Conservation (phyloP, 2,797 vertebrate genomes). For the Allobates femoralis region DNA sequence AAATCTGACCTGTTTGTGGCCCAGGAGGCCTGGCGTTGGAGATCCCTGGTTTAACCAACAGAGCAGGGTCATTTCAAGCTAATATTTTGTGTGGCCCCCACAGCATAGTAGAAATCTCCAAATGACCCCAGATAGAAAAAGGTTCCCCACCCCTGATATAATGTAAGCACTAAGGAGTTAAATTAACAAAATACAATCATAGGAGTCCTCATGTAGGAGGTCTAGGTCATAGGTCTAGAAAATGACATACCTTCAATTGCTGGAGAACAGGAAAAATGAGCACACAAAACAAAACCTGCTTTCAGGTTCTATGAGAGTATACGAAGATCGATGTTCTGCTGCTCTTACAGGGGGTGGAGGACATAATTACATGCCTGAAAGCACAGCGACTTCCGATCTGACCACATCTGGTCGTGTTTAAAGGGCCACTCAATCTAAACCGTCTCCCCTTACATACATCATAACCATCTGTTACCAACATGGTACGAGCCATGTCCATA, state of each 20-base stretch:
- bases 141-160: too few relatives aligned
- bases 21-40: too few relatives aligned
- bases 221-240: too few relatives aligned
- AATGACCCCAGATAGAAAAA: too few relatives aligned
- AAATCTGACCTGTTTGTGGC: too few relatives aligned
- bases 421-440: constrained; percentile 21
- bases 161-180: neutral
- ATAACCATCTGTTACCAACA: neutral
- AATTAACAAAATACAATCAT: constrained; percentile 16
- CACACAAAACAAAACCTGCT: neutral
- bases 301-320: neutral
- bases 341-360: neutral
- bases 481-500: neutral
- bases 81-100: too few relatives aligned
- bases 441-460: neutral
- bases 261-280: neutral
- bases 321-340: neutral
- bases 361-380: constrained; percentile 34
- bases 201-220: neutral
- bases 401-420: constrained; percentile 33
- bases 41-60: too few relatives aligned
- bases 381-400: neutral
- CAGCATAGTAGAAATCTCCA: too few relatives aligned
- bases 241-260: constrained; percentile 4
- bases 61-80: too few relatives aligned